Base-by-base conservation (phyloP, 2,113 vertebrate species). In the Sisor rabdophorus region DNA sequence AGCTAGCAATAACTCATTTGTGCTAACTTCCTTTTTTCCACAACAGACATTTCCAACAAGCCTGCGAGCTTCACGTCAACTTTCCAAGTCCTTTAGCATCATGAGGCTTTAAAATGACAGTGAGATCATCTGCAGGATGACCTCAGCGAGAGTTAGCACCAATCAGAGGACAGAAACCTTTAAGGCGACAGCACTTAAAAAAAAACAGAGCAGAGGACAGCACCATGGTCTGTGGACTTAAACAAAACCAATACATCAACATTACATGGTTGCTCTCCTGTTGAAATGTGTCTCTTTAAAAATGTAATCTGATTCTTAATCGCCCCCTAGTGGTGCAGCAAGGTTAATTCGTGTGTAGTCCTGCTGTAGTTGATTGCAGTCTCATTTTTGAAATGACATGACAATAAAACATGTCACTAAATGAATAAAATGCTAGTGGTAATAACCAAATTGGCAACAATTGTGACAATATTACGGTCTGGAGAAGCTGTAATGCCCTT, bases 131-230 rank as follows among this genome's bases (percentile, higher is more conserved):
- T 36, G 54, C 77, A 53, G 54, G 69, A 55, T 32, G 72, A 61
- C 40, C 67, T 78, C 74, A 68, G 69, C 28, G 52, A 48, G 52
- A 58, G 74, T 80, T 80, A 80, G 79, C 79, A 80, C 79, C 79
- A 77, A 60, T 52, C 60, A 52, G 67, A 80, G 44, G 32, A 30
- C 68, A 67, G 50, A 2, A 55, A 65, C 30, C 12, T 32, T 61
- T 32, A 40, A 44, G 44, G 17, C 47, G 20, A 48, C 26, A 52
- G 40, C 20, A 80, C 73, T 55, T 28, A 32, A 48, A 63, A 32
- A 48, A 63, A 53, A 77, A 5, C 10, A 20, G 47, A 69, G 16
- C 28, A 4, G 47, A 69, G 47, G 47, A 52, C 47, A 6, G 28
- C 1, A 7, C 13, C 24, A 17, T 52, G 19, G 65, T 28, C 65